phyloP scores from a whole-genome alignment of 2,113 vertebrate species.

The Syngnathus floridae region DNA sequence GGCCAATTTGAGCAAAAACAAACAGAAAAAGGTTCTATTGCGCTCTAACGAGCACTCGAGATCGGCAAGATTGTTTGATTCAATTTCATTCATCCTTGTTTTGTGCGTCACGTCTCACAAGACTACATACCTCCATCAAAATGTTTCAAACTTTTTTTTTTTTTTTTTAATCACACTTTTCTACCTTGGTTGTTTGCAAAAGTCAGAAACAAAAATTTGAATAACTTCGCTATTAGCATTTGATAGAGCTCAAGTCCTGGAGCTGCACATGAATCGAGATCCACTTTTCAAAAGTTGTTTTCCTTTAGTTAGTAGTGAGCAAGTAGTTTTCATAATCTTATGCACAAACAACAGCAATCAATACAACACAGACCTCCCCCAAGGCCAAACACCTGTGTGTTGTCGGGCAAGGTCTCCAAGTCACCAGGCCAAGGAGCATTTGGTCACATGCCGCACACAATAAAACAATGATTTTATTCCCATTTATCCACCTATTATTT shows the following conservation, averaged over 20 bases:
- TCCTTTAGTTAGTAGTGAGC: background rate
- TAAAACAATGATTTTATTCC: background rate
- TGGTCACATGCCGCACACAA: background rate
- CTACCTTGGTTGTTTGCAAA: background rate
- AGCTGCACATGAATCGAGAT: background rate
- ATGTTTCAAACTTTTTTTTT: background rate
- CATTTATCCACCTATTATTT: background rate
- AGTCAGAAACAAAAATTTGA: no score
- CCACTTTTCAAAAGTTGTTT: background rate
- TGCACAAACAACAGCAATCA: background rate
- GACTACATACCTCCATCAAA: background rate
- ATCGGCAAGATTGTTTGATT: background rate
- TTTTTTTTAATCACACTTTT: background rate
- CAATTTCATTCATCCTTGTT: background rate
- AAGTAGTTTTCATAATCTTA: background rate
- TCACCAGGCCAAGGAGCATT: constrained; percentile 1
- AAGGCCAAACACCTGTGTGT: constrained; percentile 1
- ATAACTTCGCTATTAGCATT: background rate
- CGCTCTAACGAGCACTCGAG: background rate
- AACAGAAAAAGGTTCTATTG: background rate
- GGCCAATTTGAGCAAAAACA: background rate
- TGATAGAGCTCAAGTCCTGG: background rate
- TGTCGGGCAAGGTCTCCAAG: background rate
- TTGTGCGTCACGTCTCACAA: background rate
- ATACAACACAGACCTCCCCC: background rate